Evolutionary conservation across 2,797 vertebrate species (phyloP).

Genomic region (Acanthiza pusilla): DNA sequence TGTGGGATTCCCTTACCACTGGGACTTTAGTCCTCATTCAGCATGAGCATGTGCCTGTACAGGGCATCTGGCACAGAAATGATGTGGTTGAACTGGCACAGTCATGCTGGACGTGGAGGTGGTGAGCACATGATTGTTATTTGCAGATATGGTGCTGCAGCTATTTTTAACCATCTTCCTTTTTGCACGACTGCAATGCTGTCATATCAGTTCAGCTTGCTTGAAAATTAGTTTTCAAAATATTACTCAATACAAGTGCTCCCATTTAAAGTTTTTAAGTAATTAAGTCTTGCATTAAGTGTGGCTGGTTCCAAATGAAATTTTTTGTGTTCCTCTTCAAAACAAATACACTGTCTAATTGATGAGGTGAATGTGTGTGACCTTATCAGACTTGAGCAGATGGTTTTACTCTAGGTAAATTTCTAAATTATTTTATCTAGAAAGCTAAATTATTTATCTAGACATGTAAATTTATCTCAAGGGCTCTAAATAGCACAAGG

Average conservation of each 20-base stretch:
- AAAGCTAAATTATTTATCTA: background rate
- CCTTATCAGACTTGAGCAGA: background rate
- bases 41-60: background rate
- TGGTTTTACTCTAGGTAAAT: background rate
- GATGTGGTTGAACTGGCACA: background rate
- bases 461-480: background rate
- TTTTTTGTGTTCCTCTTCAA: background rate
- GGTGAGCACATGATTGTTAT: background rate
- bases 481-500: background rate
- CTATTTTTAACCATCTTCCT: constrained; percentile 1
- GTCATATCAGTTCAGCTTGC: background rate
- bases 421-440: background rate
- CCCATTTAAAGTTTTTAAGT: background rate
- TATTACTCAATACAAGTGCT: background rate
- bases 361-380: background rate
- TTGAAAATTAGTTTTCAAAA: background rate
- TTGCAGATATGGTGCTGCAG: background rate
- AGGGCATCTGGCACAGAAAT: background rate
- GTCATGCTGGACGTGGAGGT: background rate
- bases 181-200: background rate
- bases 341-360: background rate
- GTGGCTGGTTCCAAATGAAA: background rate
- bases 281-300: background rate
- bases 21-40: background rate
- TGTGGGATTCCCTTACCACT: background rate